phyloP scores from a whole-genome alignment of 2,113 vertebrate species.

The Nothobranchius kuhntae region DNA sequence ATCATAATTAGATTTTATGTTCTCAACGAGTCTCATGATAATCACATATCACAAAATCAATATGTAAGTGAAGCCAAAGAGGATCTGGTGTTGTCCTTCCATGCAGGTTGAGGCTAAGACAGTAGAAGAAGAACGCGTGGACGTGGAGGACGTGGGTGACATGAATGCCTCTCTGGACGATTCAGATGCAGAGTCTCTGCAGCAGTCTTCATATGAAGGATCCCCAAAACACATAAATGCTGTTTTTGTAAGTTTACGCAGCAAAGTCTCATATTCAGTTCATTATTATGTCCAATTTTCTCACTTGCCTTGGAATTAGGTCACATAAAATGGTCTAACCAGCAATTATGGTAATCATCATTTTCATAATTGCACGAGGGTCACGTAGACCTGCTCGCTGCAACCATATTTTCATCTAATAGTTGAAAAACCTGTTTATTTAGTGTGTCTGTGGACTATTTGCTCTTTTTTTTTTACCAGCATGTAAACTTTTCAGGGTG shows the following conservation, averaged over 20 bases:
- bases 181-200: constrained; percentile 12
- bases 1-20: constrained; percentile 6
- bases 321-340: constrained; percentile 43
- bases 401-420: constrained; percentile 18
- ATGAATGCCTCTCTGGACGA: constrained; percentile 30
- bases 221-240: constrained; percentile 44
- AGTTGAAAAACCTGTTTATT: constrained; percentile 32
- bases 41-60: constrained; percentile 34
- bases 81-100: constrained; percentile 30
- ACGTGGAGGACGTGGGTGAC: constrained; percentile 13
- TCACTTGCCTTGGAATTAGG: constrained; percentile 48
- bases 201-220: constrained; percentile 26
- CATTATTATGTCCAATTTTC: constrained; percentile 48
- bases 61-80: constrained; percentile 41
- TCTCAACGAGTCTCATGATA: constrained; percentile 19
- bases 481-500: constrained; percentile 8
- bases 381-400: constrained; percentile 24
- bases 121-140: constrained; percentile 62
- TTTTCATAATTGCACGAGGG: constrained; percentile 40
- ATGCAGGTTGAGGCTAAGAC: constrained; percentile 66
- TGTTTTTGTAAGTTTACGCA: constrained; percentile 32
- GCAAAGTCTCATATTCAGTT: constrained; percentile 39
- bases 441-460: constrained; percentile 24
- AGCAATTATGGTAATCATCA: constrained; percentile 52
- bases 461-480: constrained; percentile 21